Conservation (phyloP, 2,888 invertebrate genomes). For the Amiota communis region DNA sequence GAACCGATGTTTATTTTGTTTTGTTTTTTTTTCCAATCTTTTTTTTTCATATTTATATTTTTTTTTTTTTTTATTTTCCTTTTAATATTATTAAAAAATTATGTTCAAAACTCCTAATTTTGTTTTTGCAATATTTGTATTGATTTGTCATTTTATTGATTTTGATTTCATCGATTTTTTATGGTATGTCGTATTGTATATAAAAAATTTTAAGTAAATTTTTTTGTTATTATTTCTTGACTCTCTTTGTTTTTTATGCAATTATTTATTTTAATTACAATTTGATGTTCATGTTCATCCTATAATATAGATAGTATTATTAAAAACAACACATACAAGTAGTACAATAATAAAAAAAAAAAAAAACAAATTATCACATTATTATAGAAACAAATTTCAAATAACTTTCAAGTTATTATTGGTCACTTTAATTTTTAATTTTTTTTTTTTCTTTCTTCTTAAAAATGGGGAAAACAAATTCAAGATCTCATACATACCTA, state of each 20-base stretch:
- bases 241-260: constrained; percentile 5
- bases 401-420: constrained; percentile 21
- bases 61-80: constrained; percentile 1
- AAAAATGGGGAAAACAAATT: background rate
- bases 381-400: constrained; percentile 27
- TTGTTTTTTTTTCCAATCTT: no score
- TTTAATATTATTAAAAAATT: background rate
- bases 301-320: no score
- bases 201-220: constrained; percentile 10
- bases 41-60: background rate
- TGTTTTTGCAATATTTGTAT: background rate
- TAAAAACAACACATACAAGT: background rate
- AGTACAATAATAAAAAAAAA: constrained; percentile 6
- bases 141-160: constrained; percentile 12
- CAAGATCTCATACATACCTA: no score
- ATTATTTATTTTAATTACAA: constrained; percentile 14
- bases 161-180: background rate
- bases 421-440: constrained; percentile 20
- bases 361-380: constrained; percentile 28
- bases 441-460: constrained; percentile 8
- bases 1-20: no score
- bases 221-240: constrained; percentile 6
- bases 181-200: background rate
- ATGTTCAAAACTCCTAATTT: background rate
- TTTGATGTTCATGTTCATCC: background rate